Evolutionary conservation across 2,113 vertebrate genomes (phyloP).

Genomic region (Todiramphus chloris): DNA sequence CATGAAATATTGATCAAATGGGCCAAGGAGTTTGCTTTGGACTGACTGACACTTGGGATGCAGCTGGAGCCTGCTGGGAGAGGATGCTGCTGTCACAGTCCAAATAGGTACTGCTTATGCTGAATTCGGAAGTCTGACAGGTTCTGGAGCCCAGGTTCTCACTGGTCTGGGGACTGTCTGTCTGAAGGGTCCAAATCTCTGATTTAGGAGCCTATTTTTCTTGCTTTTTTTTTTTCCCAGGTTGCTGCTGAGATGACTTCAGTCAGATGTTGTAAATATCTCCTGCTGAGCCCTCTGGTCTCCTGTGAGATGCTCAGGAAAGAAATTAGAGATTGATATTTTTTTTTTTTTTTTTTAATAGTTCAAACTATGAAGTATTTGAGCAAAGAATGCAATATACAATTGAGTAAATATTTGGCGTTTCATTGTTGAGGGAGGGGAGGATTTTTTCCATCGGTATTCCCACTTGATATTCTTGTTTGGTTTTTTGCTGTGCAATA

Average conservation of each 20-base stretch:
- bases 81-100: not conserved
- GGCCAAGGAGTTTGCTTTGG: not conserved
- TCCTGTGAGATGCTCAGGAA: not conserved
- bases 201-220: not conserved
- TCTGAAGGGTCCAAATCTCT: not conserved
- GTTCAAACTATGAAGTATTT: conserved; percentile 9
- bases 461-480: conserved; percentile 31
- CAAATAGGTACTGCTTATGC: not conserved
- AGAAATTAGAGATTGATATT: not conserved
- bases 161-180: not conserved
- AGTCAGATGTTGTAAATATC: not conserved
- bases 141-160: not conserved
- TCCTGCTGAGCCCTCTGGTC: not conserved
- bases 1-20: not conserved
- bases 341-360: not conserved
- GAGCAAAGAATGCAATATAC: conserved; percentile 32
- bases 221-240: not conserved
- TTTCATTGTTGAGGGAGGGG: conserved; percentile 34
- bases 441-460: conserved; percentile 22
- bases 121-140: not conserved
- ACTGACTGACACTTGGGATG: not conserved
- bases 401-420: conserved; percentile 54
- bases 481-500: not conserved
- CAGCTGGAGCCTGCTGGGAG: not conserved
- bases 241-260: not conserved